Base-by-base conservation (phyloP, 1,140 invertebrate genomes). In the Oscheius sp. region DNA sequence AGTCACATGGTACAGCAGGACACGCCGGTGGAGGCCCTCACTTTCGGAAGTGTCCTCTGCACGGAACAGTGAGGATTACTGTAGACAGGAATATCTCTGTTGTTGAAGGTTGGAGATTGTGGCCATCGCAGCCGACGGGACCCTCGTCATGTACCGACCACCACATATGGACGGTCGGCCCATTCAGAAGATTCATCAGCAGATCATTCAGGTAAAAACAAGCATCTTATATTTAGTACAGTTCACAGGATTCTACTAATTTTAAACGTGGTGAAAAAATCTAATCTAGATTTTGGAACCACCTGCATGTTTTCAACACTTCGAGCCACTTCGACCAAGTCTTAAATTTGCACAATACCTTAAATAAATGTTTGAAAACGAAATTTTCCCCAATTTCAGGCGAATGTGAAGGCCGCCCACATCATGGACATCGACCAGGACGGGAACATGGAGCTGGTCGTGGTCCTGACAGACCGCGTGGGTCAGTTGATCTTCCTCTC, bases 391-490 rank as follows among this genome's bases (percentile, higher is more conserved):
- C 13, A 59, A 59, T 59, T 59, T 23, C 23, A 81, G 49, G 63
- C 80, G 23, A 81, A 81, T 73, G 66, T 84, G 20, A 68, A 73
- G 38, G 66, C 77, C 23, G 79, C 79, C 13, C 31, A 82, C 29
- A 70, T 84, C 55, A 31, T 81, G 3, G 80, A 82, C 59, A 58
- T 82, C 52, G 82, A 82, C 49, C 52, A 59, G 7, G 81, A 83
- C 49, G 74, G 65, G n/a, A 29, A 59, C 13, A 59, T 28, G 2
- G 80, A 82, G 38, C 46, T 82, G 55, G 45, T 84, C 3, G 81
- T 82, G 3, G 52, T 77, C 31, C 78, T 82, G 81, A 82, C 80
- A 20, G 80, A 82, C 59, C 26, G 82, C 45, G 82, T 84, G 20
- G 79, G 80, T 80, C 61, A 74, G 76, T 62, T n/a, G 10, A 18